Conservation (phyloP, 2,113 vertebrate genomes). For the Acinonyx jubatus region DNA sequence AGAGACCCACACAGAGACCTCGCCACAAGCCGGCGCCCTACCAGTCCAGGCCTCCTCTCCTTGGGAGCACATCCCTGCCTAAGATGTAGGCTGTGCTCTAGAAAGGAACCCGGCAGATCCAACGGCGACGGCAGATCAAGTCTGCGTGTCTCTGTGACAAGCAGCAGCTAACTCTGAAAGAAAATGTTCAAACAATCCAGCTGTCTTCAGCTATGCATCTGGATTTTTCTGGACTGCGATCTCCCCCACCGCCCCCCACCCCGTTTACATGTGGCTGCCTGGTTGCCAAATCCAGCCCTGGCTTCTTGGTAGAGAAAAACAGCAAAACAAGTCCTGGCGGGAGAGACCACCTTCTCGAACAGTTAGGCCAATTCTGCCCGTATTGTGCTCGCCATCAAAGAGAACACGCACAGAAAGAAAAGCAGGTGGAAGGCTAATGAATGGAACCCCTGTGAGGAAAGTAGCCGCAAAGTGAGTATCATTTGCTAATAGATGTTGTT, state of each 20-base stretch:
- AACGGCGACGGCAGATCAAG: not conserved
- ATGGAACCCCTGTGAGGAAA: not conserved
- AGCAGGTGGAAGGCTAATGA: too few species aligned
- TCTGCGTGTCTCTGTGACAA: not conserved
- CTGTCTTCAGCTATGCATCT: not conserved
- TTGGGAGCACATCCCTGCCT: not conserved
- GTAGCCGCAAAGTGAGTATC: not conserved
- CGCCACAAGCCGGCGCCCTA: rapidly evolving
- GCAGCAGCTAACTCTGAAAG: not conserved
- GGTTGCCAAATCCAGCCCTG: not conserved
- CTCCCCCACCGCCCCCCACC: rapidly evolving
- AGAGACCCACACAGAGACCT: not conserved
- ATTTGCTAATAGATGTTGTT: not conserved
- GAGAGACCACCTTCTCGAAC: not conserved
- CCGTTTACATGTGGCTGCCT: not conserved
- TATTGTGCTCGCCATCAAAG: not conserved
- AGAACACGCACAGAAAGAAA: not conserved
- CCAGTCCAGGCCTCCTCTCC: not conserved
- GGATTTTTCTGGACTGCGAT: too few species aligned
- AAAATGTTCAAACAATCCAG: not conserved
- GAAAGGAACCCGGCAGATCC: not conserved
- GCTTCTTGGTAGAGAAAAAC: not conserved
- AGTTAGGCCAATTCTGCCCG: not conserved
- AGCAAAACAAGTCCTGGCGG: not conserved
- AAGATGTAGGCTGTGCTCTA: not conserved